phyloP scores from a whole-genome alignment of 2,888 invertebrate species.

The Ectropis crepuscularia region DNA sequence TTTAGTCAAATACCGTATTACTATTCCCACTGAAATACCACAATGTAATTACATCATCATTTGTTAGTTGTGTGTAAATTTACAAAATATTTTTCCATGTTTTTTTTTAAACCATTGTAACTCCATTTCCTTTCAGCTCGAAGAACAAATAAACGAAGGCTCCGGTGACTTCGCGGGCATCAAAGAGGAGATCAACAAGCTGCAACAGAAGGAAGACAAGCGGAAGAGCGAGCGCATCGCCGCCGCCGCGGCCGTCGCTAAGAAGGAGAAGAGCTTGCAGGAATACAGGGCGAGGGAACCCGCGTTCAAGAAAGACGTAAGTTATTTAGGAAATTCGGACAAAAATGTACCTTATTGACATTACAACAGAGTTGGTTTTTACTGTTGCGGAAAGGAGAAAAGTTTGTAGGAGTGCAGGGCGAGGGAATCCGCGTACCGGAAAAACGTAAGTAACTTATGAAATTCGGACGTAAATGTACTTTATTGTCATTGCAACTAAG shows the following conservation, averaged over 20 bases:
- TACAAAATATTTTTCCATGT: neutral
- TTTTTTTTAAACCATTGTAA: neutral
- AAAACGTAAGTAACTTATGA: too few species aligned
- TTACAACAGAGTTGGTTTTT: too few species aligned
- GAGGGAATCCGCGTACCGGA: too few species aligned
- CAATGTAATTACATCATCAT: too few species aligned
- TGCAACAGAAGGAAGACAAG: conserved; percentile 87
- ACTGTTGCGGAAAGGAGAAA: too few species aligned
- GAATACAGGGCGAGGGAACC: conserved; percentile 84
- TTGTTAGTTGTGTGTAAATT: too few species aligned
- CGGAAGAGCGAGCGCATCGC: conserved; percentile 89
- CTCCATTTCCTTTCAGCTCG: conserved; percentile 59
- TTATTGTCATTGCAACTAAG: too few species aligned
- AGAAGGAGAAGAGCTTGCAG: conserved; percentile 83
- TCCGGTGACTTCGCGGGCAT: conserved; percentile 84
- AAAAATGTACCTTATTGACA: too few species aligned
- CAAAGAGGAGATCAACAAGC: conserved; percentile 86
- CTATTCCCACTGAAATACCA: too few species aligned
- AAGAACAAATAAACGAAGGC: conserved; percentile 83
- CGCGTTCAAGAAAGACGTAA: conserved; percentile 82
- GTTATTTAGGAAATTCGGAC: neutral
- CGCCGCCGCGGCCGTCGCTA: conserved; percentile 88
- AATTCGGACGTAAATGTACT: too few species aligned
- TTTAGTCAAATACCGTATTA: too few species aligned
- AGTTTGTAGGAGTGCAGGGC: too few species aligned